Base-by-base conservation (phyloP, 1,140 invertebrate species). In the Cherax destructor region DNA sequence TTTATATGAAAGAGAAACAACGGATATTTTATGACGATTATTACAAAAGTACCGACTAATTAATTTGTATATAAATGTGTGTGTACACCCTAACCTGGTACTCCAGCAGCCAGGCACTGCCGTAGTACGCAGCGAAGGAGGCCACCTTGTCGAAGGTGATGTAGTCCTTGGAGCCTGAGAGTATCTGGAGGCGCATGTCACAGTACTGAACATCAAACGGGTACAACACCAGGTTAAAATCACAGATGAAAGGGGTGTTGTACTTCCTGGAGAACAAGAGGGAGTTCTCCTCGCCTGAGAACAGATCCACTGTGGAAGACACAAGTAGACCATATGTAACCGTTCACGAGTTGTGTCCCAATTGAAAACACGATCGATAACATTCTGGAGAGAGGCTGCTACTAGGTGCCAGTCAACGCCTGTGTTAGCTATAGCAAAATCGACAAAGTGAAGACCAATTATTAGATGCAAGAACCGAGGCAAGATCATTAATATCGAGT, bases 191-290 rank as follows among this genome's bases (percentile, higher is more conserved):
- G 56, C 92, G 86, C 85, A 93, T 89, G 59, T 89, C 87, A 65
- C 92, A 93, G 41, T 80, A 21, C 24, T 93, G 92, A 2, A 56
- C 65, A 59, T 93, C 92, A 77, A 93, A 93, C 4, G 92, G 92
- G 52, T 92, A 93, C 24, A 93, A 77, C 16, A 83, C 72, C 61
- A 93, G 86, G 83, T 93, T 83, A 41, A 93, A 92, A 50, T 92
- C 76, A 86, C 92, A 93, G 18, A 65, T 72, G 83, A 89, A 93
- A 7, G 24, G 61, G 9, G 92, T 93, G 56, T 61, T 89, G 87
- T 93, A 93, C 77, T 93, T 93, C 59, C 91, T 77, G 61, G 76
- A 83, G 24, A 93, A 41, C 18, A 61, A 24, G n/a, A 93, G 74
- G 6, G 91, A 83, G 61, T 92, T 92, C 18, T 90, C 90, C 18